phyloP scores from a whole-genome alignment of 1,140 invertebrate genomes.

The Heliothis subflexa region DNA sequence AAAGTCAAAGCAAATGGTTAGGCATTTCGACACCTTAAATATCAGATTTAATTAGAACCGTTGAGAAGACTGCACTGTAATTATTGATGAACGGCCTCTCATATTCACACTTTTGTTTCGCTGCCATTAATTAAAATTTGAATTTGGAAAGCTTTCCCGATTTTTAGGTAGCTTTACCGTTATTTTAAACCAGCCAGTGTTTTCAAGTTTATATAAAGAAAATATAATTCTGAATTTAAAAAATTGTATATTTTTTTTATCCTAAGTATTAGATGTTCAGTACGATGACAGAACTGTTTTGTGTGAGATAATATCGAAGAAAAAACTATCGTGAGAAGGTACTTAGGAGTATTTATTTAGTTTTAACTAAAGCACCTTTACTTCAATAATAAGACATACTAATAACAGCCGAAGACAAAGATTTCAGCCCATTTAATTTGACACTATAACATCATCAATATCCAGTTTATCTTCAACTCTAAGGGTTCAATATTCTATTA shows the following conservation, averaged over 20 bases:
- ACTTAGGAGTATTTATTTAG: too few species aligned
- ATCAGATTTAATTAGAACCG: conserved; percentile 47
- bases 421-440: too few species aligned
- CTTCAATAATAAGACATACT: too few species aligned
- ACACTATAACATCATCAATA: background rate
- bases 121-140: conserved; percentile 38
- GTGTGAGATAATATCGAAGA: too few species aligned
- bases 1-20: conserved; percentile 16
- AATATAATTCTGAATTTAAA: too few species aligned
- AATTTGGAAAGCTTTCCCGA: background rate
- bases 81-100: conserved; percentile 43
- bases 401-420: too few species aligned
- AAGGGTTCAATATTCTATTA: background rate
- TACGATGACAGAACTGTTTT: too few species aligned
- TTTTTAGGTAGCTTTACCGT: background rate
- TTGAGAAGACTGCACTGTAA: conserved; percentile 34
- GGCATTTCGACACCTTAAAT: conserved; percentile 45
- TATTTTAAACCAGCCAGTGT: background rate
- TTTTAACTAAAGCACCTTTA: too few species aligned
- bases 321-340: too few species aligned
- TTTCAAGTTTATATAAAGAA: too few species aligned
- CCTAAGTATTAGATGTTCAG: too few species aligned
- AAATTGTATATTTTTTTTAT: too few species aligned
- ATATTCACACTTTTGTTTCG: conserved; percentile 41
- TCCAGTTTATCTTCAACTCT: background rate